Base-by-base conservation (phyloP, 2,888 invertebrate species). In the Morpho deidamia region DNA sequence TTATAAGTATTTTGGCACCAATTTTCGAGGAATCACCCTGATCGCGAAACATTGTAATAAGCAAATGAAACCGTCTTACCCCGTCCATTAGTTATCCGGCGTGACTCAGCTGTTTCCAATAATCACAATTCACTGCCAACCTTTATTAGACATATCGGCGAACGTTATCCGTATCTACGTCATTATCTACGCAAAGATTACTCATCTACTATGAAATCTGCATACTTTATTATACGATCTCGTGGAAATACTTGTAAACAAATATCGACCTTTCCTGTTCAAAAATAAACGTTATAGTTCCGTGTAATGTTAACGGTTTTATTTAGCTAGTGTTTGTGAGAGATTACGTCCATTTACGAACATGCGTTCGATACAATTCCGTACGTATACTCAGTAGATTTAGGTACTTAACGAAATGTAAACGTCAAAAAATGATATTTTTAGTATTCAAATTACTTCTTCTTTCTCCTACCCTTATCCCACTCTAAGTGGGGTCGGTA, bases 241-340 rank as follows among this genome's bases (percentile, higher is more conserved):
- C 46, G 34, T 9, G n/a, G 44, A 51, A 56, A 44, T 56, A 47
- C 55, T 55, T 53, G 58, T 56, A 58, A 48, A 55, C 50, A 58
- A 56, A 50, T 56, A 40, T 38, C 50, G 51, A 55, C 58, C 58
- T 51, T 55, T 12, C 44, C 33, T n/a, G 12, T 10, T 11, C 47
- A 51, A 41, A 39, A 35, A 45, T 58, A 58, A 48, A 49, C 10
- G 41, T 34, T 14, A 39, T 32, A 46, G 14, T 56, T 49, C 55
- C n/a, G 11, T 12, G 55, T 44, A 44, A 7, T 37, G 11, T 11
- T 41, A n/a, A 11, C 40, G 34, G 33, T 42, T 42, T 5, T 32
- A 41, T 32, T 32, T 23, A 23, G 23, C 2, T 23, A 5, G 5
- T 23, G 5, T 23, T 23, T 23, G 23, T 23, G 23, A 5, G 3